Evolutionary conservation across 2,113 vertebrate species (phyloP).

Genomic region (Eubucco bourcierii): DNA sequence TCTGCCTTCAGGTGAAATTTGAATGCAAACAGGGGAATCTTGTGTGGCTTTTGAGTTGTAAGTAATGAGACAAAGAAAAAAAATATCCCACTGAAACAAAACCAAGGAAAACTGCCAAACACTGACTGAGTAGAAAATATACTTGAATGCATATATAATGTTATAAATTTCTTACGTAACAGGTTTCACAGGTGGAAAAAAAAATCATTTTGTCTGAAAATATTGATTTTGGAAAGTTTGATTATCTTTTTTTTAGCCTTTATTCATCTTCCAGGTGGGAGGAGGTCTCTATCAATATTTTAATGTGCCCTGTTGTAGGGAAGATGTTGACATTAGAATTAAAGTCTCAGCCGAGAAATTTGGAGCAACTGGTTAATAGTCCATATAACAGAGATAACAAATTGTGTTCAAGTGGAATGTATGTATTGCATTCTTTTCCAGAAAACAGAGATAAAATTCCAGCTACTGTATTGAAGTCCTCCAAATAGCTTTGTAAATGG

Average conservation of each 20-base stretch:
- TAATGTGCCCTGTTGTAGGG: background rate
- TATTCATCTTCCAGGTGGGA: background rate
- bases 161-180: background rate
- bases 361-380: background rate
- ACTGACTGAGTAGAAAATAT: background rate
- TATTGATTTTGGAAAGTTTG: background rate
- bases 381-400: background rate
- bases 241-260: background rate
- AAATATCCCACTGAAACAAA: background rate
- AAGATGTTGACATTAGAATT: background rate
- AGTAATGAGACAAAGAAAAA: background rate
- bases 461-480: background rate
- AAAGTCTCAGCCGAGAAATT: background rate
- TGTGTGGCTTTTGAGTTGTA: background rate
- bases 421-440: background rate
- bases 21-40: background rate
- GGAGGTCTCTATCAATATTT: background rate
- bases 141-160: background rate
- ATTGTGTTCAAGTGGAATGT: background rate
- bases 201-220: background rate
- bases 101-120: background rate
- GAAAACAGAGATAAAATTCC: background rate
- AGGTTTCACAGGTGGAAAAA: background rate
- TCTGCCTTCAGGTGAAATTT: background rate
- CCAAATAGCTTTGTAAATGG: background rate